Conservation (phyloP, 2,888 invertebrate species). For the Drosophila nr. fundita region DNA sequence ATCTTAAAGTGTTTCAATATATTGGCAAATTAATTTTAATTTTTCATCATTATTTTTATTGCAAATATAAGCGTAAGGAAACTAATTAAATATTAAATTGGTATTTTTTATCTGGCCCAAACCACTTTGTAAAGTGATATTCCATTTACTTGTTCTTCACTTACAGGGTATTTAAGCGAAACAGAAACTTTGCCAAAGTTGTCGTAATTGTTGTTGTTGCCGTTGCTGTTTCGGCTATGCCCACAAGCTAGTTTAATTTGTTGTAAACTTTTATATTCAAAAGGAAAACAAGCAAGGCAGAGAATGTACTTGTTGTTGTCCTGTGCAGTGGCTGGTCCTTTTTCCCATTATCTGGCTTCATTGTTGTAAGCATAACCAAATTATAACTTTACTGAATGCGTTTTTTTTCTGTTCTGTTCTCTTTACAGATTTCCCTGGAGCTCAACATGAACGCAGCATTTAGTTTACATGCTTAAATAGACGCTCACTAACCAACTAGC, state of each 20-base stretch:
- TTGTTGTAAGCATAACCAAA: conserved; percentile 41
- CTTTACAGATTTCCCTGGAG: conserved; percentile 53
- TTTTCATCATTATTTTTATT: background rate
- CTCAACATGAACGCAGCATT: conserved; percentile 27
- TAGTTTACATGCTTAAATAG: conserved; percentile 54
- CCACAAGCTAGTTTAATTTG: conserved; percentile 77
- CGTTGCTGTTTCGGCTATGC: conserved; percentile 43
- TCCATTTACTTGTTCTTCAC: too few relatives aligned
- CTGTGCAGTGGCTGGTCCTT: conserved; percentile 27
- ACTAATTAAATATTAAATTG: background rate
- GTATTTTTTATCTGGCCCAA: background rate
- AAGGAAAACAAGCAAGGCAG: conserved; percentile 58
- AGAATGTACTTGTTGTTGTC: conserved; percentile 35
- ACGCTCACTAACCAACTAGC: conserved; percentile 64
- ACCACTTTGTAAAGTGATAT: background rate
- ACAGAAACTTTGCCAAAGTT: conserved; percentile 35
- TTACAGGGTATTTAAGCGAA: conserved; percentile 36
- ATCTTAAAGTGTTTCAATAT: background rate
- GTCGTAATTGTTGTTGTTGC: conserved; percentile 17
- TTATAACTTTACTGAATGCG: conserved; percentile 48
- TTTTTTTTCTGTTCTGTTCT: conserved; percentile 31
- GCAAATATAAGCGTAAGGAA: background rate
- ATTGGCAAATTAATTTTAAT: background rate
- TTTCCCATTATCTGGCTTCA: conserved; percentile 20
- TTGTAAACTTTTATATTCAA: conserved; percentile 71